Conservation (phyloP, 2,888 invertebrate genomes). For the Lissocephala sabroskyi region DNA sequence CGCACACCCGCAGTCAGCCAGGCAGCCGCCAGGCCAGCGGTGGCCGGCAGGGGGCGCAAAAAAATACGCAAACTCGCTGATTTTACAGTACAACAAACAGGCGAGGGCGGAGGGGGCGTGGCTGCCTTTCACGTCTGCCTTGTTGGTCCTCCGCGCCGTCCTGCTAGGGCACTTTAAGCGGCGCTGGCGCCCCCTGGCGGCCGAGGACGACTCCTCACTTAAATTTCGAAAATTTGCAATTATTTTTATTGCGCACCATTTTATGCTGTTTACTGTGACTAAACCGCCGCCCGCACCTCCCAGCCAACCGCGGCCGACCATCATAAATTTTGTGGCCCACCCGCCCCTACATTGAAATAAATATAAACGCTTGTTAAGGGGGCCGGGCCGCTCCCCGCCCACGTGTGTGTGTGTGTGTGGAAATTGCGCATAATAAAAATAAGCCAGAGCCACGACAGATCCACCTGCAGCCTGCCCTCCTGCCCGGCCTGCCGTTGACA, state of each 20-base stretch:
- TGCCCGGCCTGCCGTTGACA: slow-evolving; percentile 1
- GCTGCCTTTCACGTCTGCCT: slow-evolving; percentile 22
- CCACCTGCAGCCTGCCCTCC: not conserved
- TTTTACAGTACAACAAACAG: slow-evolving; percentile 57
- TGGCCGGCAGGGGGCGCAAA: slow-evolving; percentile 9
- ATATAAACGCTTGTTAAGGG: slow-evolving; percentile 41
- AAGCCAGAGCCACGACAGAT: not conserved
- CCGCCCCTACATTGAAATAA: slow-evolving; percentile 27
- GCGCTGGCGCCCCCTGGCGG: slow-evolving; percentile 50
- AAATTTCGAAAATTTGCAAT: slow-evolving; percentile 62
- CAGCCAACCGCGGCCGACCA: slow-evolving; percentile 16
- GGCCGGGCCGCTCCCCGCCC: not conserved
- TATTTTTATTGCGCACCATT: slow-evolving; percentile 64
- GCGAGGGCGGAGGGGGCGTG: not conserved
- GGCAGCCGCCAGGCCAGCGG: not conserved
- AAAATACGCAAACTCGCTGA: slow-evolving; percentile 45
- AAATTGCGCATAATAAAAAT: slow-evolving; percentile 4
- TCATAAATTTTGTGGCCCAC: slow-evolving; percentile 44
- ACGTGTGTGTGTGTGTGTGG: not conserved
- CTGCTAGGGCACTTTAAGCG: slow-evolving; percentile 40
- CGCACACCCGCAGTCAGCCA: slow-evolving; percentile 3
- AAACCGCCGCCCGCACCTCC: slow-evolving; percentile 18
- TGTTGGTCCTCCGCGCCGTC: slow-evolving; percentile 28
- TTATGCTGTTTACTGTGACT: slow-evolving; percentile 44
- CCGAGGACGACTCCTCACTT: no score